Conservation (phyloP, 2,888 invertebrate species). For the Callyntrura guangdongensis region DNA sequence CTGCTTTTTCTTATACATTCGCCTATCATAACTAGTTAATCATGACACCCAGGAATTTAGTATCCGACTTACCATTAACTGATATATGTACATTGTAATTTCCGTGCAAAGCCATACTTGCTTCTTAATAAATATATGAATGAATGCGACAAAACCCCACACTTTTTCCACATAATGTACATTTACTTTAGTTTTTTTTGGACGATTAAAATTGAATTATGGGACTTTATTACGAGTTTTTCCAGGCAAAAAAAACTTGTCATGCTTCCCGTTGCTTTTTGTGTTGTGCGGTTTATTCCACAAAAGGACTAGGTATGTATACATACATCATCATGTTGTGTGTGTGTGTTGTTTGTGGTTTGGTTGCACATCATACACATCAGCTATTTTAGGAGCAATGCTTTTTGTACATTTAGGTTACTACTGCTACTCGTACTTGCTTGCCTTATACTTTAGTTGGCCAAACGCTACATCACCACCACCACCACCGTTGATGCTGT, state of each 20-base stretch:
- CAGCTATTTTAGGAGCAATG: constrained; percentile 42
- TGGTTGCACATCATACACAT: constrained; percentile 46
- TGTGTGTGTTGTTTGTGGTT: constrained; percentile 65
- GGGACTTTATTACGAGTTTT: constrained; percentile 68
- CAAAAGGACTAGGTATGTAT: constrained; percentile 17
- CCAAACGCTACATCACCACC: background rate
- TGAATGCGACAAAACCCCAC: constrained; percentile 5
- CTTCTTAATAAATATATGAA: background rate
- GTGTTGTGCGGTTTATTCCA: constrained; percentile 40
- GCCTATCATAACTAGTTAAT: constrained; percentile 55
- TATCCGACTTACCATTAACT: constrained; percentile 7
- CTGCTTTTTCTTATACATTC: constrained; percentile 32
- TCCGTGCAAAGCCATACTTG: constrained; percentile 6
- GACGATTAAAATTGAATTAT: constrained; percentile 78
- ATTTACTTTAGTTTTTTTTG: constrained; percentile 45
- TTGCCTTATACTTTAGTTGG: background rate
- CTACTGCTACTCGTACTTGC: background rate
- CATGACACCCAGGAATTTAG: constrained; percentile 29
- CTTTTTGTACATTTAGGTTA: constrained; percentile 24
- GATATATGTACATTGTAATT: constrained; percentile 51
- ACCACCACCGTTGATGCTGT: too few relatives aligned
- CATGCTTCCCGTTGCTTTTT: constrained; percentile 53
- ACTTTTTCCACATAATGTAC: constrained; percentile 50
- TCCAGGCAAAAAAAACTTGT: constrained; percentile 65
- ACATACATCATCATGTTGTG: constrained; percentile 28